phyloP scores from a whole-genome alignment of 92 coral and sea anemone species.

The Actinernus sp. region DNA sequence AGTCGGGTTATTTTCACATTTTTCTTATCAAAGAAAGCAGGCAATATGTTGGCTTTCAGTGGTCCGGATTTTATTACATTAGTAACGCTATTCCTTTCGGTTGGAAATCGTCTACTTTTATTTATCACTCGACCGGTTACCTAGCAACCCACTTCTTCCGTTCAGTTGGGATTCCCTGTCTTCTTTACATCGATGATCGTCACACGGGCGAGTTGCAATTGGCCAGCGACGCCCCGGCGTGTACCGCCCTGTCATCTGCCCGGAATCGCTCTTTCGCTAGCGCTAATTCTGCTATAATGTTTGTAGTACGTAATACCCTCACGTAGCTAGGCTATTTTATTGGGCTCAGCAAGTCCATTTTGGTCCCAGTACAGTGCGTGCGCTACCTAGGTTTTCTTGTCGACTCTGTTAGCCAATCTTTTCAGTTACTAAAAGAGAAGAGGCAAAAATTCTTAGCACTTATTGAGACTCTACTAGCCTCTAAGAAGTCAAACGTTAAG shows the following conservation, averaged over 20 bases:
- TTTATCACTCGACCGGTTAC: not conserved
- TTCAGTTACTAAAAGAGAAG: conserved; percentile 1
- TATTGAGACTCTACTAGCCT: not conserved
- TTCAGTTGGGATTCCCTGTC: not conserved
- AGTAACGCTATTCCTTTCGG: not conserved
- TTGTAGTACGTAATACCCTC: too few species aligned
- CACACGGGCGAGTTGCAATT: not conserved
- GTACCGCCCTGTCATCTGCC: conserved; percentile 2
- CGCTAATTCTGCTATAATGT: too few species aligned
- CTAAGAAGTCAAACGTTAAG: not conserved
- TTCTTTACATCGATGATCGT: not conserved
- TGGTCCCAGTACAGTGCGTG: not conserved
- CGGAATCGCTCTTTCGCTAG: not conserved
- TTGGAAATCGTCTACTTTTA: not conserved
- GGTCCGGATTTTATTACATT: not conserved
- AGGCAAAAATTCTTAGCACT: not conserved
- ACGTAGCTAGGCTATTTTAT: conserved; percentile 7
- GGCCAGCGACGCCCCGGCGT: not conserved
- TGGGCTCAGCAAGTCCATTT: not conserved
- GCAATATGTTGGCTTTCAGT: not conserved
- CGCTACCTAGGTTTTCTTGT: not conserved
- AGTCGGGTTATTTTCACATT: not conserved
- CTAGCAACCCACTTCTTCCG: not conserved
- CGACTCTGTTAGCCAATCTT: conserved; percentile 1
- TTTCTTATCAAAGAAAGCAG: not conserved